These are phyloP conservation scores for Solenodon paradoxus DNA, from an alignment of 2,113 vertebrate species.

Conservation along the genomic window DNA sequence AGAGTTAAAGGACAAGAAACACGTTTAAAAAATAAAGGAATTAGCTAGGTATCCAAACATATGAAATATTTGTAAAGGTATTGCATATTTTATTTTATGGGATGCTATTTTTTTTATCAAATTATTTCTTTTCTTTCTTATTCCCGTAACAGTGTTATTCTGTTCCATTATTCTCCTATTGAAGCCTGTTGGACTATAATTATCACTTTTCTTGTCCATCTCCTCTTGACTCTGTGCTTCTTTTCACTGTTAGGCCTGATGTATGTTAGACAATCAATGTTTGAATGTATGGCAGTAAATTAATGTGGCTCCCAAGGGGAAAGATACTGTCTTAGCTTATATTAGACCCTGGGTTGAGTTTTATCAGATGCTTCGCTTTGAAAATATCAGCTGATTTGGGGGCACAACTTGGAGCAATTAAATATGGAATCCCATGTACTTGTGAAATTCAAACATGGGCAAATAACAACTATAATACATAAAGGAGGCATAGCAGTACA, in stretches of 20 bases:
- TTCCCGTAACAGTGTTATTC: neutral
- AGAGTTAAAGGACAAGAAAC: neutral
- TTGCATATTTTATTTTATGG: neutral
- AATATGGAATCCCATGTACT: neutral
- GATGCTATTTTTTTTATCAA: neutral
- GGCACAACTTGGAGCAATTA: neutral
- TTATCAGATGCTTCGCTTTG: slow-evolving; percentile 26
- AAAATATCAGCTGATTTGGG: neutral
- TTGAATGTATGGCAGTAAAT: neutral
- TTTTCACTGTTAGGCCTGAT: neutral
- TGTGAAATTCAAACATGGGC: neutral
- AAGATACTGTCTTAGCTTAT: neutral
- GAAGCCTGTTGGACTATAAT: neutral
- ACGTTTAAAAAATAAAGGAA: neutral
- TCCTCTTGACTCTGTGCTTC: neutral
- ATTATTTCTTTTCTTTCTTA: neutral
- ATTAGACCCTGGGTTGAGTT: neutral
- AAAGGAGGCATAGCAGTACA: neutral
- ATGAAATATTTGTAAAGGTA: neutral
- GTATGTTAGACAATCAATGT: neutral
- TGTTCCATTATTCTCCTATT: neutral
- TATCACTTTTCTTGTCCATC: neutral
- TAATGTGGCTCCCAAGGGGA: neutral
- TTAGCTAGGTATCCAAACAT: neutral
- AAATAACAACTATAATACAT: neutral